Conservation (phyloP, 2,113 vertebrate species). For the Falco punctatus region DNA sequence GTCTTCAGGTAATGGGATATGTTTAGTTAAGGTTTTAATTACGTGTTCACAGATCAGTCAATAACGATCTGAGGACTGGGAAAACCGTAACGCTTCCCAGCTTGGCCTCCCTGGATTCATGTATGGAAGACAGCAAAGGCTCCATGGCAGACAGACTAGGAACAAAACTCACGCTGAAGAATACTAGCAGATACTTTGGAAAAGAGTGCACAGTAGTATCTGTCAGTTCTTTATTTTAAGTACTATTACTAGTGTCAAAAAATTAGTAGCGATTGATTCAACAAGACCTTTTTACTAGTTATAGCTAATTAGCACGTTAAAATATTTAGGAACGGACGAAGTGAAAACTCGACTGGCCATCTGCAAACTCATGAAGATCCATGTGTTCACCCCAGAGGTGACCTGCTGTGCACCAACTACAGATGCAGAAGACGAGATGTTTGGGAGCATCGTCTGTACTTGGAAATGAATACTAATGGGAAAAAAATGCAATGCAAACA, state of each 20-base stretch:
- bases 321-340: background rate
- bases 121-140: background rate
- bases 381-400: background rate
- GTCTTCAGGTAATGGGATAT: background rate
- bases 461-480: background rate
- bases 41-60: background rate
- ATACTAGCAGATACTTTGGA: background rate
- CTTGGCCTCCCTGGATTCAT: background rate
- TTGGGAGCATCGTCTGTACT: background rate
- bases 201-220: background rate
- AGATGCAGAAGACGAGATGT: background rate
- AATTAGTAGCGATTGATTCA: background rate
- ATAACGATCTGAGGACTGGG: background rate
- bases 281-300: background rate
- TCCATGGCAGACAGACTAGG: background rate
- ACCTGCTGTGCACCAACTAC: background rate
- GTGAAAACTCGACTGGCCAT: too few relatives aligned
- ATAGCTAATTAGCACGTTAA: background rate
- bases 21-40: background rate
- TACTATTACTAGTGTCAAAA: background rate
- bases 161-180: background rate
- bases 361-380: background rate
- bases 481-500: background rate
- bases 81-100: background rate
- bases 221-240: background rate